Base-by-base conservation (phyloP, 2,113 vertebrate genomes). In the Peucedramus taeniatus region DNA sequence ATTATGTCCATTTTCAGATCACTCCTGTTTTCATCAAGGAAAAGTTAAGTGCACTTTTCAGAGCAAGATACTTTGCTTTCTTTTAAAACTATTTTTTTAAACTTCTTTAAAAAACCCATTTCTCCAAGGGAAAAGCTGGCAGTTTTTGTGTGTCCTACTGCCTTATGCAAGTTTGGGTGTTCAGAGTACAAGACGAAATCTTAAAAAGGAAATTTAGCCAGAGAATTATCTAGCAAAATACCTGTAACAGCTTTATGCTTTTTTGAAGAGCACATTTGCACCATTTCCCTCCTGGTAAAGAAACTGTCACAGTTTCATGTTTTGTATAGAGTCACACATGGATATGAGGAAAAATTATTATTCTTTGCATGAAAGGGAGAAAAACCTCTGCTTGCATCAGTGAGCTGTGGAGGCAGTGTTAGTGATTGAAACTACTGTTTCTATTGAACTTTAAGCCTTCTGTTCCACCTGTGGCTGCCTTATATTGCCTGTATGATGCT, bases 401-500 rank as follows among this genome's bases (percentile, higher is more conserved):
- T 24, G 47, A 59, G 37, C 27, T 33, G 30, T 5, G 1, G 23
- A 78, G 53, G 9, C 49, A 78, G 24, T 26, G 24, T 11, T 20
- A 54, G 12, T 30, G 72, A 30, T 3, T 37, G 83, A 93, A 83
- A 23, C 13, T 54, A 13, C n/a, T 82, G 6, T 60, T 78, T 66
- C 37, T 83, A 2, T 22, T 56, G 68, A 74, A 15, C 33, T 85
- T 76, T 13, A 64, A n/a, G 14, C 31, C 24, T 77, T 1, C 0
- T 47, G 11, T 87, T 89, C 30, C 50, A 19, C 8, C 1, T 33
- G 31, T 37, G 15, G 17, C 61, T 6, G 2, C 13, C 15, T 82
- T 4, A 0, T 31, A n/a, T 28, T 85, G 63, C 15, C 27, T 42
- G 15, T 12, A 15, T 0, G 1, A 37, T 68, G 31, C 5, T 47